Evolutionary conservation across 2,888 invertebrate species (phyloP), one percentile per base, ranked within the genome.

Genomic region (Nowickia ferox): DNA sequence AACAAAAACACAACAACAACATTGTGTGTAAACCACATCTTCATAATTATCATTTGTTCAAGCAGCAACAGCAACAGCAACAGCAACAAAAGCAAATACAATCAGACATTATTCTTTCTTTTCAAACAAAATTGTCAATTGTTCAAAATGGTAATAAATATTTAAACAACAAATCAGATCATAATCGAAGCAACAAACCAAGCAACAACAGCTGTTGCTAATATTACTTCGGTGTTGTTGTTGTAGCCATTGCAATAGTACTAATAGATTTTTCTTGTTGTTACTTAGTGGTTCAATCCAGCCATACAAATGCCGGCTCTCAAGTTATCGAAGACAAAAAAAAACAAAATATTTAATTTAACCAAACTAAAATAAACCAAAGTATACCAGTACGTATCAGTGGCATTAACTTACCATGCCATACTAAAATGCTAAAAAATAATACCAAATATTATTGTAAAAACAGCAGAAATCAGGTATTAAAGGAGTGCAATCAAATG

Each of bases 141-240:
- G 90, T 88, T 86, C 88, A 90, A 91, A 91, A 89, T 91, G 89
- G 91, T 90, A 90, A 91, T 91, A 89, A 90, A 91, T 91, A 91
- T 90, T 89, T 90, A 85, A 89, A 87, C 89, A 84, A 87, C 88
- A 90, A 89, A 86, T 86, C 83, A 86, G 86, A 83, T 86, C 83
- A 86, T 55, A n/a, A 83, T 83, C 86, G 55, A 61, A 61, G 55
- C 57, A 55, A 61, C 38, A 53, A 59, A 68, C 17, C 61, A 82
- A 75, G 13, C 38, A 77, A 69, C 72, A 77, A 77, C 83, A 74
- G 61, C 66, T 69, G 75, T 22, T 76, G 71, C 9, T 59, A 46
- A 19, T 74, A 13, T 30, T 15, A 11, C 19, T 48, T 9, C 10
- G 13, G 42, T 6, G n/a, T 42, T 72, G 48, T 51, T 77, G 57